Base-by-base conservation (phyloP, 92 coral and sea anemone genomes). In the Umimayanthus chanpuru region DNA sequence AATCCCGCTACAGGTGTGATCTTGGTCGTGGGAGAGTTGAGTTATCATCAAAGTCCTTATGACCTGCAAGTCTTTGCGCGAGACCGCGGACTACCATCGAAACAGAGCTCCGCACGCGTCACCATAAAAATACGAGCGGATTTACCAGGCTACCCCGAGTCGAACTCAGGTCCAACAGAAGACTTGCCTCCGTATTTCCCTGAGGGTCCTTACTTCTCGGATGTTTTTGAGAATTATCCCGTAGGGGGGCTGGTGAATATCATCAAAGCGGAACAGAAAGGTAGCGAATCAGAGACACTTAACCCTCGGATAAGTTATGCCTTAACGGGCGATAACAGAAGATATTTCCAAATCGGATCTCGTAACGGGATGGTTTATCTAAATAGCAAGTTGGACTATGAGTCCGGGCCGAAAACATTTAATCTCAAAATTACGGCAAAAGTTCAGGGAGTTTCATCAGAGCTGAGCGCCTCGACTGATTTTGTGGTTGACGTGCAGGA, bases 151-250 rank as follows among this genome's bases (percentile, higher is more conserved):
- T 92, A 86, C 88, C 96, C 96, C 30, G 94, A 91, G 7, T 89
- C 80, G 36, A 49, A 80, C 12, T 41, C 93, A 7, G 80, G 83
- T 70, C 91, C 98, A 29, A 89, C 89, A 7, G 81, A 61, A 11
- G 90, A 93, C 82, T 75, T 90, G 3, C 79, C 90, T 1, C 94
- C 96, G 5, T 85, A 77, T 14, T 95, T 95, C 72, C 96, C 93
- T 3, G 90, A 91, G 25, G 92, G 92, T 10, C 87, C 94, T 9
- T 95, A 93, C 73, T 77, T 86, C 44, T 89, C 92, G 9, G 93
- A 92, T 89, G 85, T 95, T 23, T 91, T 95, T 28, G 98, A 95
- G 72, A 95, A 95, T 78, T 93, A 93, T 67, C 98, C 98, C 10
- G 82, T 88, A 11, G 68, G 68, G 1, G 98, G 96, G 8, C 90